A percentile compares a stretch with the other conserved stretches of the same genome.
Conservation (phyloP, 2,113 vertebrate species). For the Paraplagusia blochii region DNA sequence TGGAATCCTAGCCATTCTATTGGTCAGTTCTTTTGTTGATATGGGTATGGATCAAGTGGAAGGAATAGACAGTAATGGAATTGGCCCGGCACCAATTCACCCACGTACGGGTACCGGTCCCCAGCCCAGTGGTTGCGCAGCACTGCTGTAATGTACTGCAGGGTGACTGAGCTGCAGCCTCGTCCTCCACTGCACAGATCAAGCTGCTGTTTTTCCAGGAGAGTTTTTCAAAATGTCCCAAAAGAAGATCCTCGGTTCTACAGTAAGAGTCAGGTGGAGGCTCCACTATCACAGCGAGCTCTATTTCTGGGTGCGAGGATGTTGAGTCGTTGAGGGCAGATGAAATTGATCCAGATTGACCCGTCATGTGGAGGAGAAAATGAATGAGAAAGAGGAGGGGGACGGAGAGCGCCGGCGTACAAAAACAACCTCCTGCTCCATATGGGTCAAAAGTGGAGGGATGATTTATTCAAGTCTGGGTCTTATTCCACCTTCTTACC, state of each 20-base stretch:
- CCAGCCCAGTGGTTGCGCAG: too few relatives aligned
- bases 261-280: conserved; percentile 28
- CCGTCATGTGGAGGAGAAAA: conserved; percentile 68
- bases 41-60: too few relatives aligned
- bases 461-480: conserved; percentile 64
- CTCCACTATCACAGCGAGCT: conserved; percentile 50
- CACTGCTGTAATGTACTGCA: neutral
- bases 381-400: conserved; percentile 60
- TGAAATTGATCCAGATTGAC: conserved; percentile 72
- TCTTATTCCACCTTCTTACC: conserved; percentile 24
- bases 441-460: conserved; percentile 62
- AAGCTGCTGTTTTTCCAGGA: conserved; percentile 2
- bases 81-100: too few relatives aligned
- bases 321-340: conserved; percentile 65
- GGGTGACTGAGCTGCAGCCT: conserved; percentile 17
- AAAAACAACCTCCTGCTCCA: conserved; percentile 61
- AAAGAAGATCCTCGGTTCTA: conserved; percentile 24
- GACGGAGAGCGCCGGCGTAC: conserved; percentile 40
- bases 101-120: too few relatives aligned
- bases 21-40: too few relatives aligned
- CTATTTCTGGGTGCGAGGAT: conserved; percentile 73
- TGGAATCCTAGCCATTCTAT: too few relatives aligned
- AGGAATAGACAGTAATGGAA: too few relatives aligned
- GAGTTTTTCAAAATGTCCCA: conserved; percentile 16
- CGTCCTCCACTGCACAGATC: conserved; percentile 11